Percentiles rank a stretch among this genome's conserved stretches.
Evolutionary conservation across 1,140 invertebrate species (phyloP).

Genomic region (Drosophila pachea): DNA sequence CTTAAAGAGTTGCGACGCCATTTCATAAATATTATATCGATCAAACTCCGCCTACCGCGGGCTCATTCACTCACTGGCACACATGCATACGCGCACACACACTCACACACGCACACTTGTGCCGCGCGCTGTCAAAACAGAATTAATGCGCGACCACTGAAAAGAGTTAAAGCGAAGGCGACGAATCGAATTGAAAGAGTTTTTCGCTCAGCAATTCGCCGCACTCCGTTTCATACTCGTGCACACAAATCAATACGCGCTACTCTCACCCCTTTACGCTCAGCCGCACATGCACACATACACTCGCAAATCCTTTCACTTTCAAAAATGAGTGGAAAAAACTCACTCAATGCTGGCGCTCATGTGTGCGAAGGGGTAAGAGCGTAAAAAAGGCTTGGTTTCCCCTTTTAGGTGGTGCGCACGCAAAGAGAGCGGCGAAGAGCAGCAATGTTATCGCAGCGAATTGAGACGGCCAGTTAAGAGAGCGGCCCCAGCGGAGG

Average conservation of each 20-base stretch:
- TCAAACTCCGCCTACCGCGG: conserved; percentile 72
- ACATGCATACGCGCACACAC: not conserved
- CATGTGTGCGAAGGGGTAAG: conserved; percentile 58
- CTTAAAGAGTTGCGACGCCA: conserved; percentile 66
- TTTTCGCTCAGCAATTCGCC: conserved; percentile 56
- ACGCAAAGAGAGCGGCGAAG: conserved; percentile 43
- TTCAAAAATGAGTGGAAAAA: conserved; percentile 54
- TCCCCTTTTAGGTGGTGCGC: conserved; percentile 55
- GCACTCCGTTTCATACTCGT: conserved; percentile 15
- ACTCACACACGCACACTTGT: conserved; percentile 31
- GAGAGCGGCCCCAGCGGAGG: conserved; percentile 40
- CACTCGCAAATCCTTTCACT: conserved; percentile 68
- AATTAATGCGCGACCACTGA: conserved; percentile 62
- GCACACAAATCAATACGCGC: conserved; percentile 49
- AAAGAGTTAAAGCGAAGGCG: conserved; percentile 69
- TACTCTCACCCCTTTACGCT: conserved; percentile 55
- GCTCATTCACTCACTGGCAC: conserved; percentile 24
- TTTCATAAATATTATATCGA: conserved; percentile 69
- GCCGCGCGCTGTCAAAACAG: conserved; percentile 65
- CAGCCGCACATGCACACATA: not conserved
- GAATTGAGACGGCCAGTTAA: conserved; percentile 39
- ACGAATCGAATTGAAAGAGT: conserved; percentile 64
- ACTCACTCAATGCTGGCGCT: conserved; percentile 51
- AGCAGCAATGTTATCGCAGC: conserved; percentile 30
- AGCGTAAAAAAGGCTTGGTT: conserved; percentile 40